Evolutionary conservation across 2,888 invertebrate species (phyloP), one percentile per base, ranked within the genome.

Genomic region (Monoplex corrugatus): DNA sequence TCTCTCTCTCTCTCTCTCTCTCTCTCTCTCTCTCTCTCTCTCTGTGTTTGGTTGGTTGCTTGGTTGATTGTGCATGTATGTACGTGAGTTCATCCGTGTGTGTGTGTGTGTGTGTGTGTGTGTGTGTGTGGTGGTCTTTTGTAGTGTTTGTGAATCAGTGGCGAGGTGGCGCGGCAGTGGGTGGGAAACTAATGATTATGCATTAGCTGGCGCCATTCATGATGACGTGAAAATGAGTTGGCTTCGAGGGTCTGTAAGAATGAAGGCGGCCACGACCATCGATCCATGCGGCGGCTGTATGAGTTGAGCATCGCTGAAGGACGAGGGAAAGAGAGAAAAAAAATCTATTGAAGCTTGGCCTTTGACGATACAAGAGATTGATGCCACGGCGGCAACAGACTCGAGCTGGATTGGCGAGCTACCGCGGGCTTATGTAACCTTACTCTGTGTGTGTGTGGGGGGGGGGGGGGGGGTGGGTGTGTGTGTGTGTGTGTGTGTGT

Each of bases 21-120:
- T 80, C 78, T 80, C 45, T 87, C 2, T 80, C 80, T 87, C 28
- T 87, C 32, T 68, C 68, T 88, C 2, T 88, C 83, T 83, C 40
- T 72, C 44, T 82, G 32, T 88, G 68, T 86, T 8, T 86, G 10
- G 50, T 50, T 10, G 10, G 50, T 50, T 10, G 10, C 10, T 50
- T 19, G 50, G 50, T 50, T 19, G 50, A 19, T 50, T 50, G 50
- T 50, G 50, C 19, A 19, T 50, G n/a, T n/a, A n/a, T n/a, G n/a
- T n/a, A n/a, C n/a, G n/a, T n/a, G n/a, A n/a, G n/a, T n/a, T n/a
- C n/a, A n/a, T 28, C 28, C 1, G 1, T 28, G 75, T 35, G 75
- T 35, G 75, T 35, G 75, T 75, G 75, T 75, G 75, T 75, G 75
- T 75, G 75, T 75, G 75, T 75, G 32, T 75, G n/a, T 28, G 72